These are phyloP conservation scores for Teinopalpus imperialis DNA, from an alignment of 2,888 invertebrate genomes.

Conservation along the genomic window DNA sequence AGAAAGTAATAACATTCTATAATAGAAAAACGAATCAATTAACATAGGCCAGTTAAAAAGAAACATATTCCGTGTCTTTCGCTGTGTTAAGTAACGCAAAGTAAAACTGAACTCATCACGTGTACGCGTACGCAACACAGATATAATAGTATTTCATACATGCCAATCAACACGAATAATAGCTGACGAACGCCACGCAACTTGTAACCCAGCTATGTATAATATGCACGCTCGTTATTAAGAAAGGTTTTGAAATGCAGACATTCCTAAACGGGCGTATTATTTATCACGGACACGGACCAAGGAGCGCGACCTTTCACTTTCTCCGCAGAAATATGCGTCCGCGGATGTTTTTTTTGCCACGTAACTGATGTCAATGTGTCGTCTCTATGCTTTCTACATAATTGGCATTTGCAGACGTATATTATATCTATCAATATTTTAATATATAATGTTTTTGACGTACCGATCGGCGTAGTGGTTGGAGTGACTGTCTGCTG, in stretches of 20 bases:
- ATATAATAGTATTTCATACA: slow-evolving; percentile 40
- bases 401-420: not conserved
- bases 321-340: slow-evolving; percentile 58
- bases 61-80: not conserved
- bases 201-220: slow-evolving; percentile 10
- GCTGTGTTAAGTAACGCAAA: slow-evolving; percentile 15
- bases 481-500: too few species aligned
- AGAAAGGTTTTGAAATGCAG: slow-evolving; percentile 31
- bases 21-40: too few species aligned
- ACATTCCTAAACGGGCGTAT: slow-evolving; percentile 27
- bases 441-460: too few species aligned
- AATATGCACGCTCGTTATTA: slow-evolving; percentile 24
- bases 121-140: slow-evolving; percentile 16
- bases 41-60: too few species aligned
- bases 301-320: slow-evolving; percentile 64
- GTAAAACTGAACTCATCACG: slow-evolving; percentile 8
- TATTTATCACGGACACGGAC: slow-evolving; percentile 38
- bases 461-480: too few species aligned
- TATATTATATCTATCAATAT: too few species aligned
- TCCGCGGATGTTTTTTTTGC: slow-evolving; percentile 19
- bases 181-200: slow-evolving; percentile 46
- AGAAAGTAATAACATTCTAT: too few species aligned
- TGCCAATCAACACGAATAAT: slow-evolving; percentile 39
- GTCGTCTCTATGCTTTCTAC: slow-evolving; percentile 8
- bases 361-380: slow-evolving; percentile 24